Conservation (phyloP, 2,797 vertebrate species). For the Anguilla anguilla region DNA sequence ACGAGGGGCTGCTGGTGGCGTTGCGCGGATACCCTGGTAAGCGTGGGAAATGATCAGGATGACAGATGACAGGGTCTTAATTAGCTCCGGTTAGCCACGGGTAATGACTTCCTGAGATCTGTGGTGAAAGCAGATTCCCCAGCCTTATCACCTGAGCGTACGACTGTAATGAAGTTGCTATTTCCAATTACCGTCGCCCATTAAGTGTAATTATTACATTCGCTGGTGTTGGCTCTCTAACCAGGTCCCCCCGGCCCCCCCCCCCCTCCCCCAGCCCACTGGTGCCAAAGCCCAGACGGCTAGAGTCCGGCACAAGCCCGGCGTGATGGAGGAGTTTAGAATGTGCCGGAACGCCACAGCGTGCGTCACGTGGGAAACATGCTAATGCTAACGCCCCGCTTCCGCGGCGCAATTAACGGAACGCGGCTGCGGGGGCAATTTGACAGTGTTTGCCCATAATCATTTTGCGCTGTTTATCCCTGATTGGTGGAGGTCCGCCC, state of each 20-base stretch:
- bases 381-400: background rate
- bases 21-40: background rate
- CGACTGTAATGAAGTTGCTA: slow-evolving; percentile 50
- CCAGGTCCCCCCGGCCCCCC: background rate
- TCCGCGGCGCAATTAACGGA: background rate
- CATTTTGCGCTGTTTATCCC: background rate
- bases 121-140: slow-evolving; percentile 31
- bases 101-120: slow-evolving; percentile 51
- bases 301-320: background rate
- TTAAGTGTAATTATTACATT: slow-evolving; percentile 46
- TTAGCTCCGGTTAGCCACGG: slow-evolving; percentile 46
- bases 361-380: background rate
- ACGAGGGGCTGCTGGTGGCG: background rate
- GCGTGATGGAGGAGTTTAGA: background rate
- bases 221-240: slow-evolving; percentile 16
- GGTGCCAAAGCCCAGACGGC: background rate
- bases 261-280: background rate
- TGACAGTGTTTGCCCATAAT: background rate
- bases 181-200: slow-evolving; percentile 55
- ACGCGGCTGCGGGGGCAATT: background rate
- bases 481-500: background rate
- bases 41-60: slow-evolving; percentile 11
- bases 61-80: slow-evolving; percentile 50
- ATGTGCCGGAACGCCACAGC: background rate
- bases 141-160: slow-evolving; percentile 40